A percentile compares a stretch with the other conserved stretches of the same genome.
phyloP scores from a whole-genome alignment of 1,140 invertebrate genomes.

The Saccostrea cuccullata region DNA sequence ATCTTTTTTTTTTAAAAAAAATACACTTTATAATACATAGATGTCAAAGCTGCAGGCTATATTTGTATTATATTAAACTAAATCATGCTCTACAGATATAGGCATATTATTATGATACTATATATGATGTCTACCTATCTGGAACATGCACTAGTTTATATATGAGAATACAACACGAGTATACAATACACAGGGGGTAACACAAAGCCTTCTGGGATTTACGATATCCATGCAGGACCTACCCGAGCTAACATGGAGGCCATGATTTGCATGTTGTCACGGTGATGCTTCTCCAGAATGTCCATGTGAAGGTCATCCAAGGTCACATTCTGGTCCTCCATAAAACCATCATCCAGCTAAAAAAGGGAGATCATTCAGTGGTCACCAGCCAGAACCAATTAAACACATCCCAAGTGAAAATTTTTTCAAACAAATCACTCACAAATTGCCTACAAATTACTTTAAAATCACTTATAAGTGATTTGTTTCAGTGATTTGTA shows the following conservation, averaged over 20 bases:
- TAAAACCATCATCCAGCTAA: slow-evolving; percentile 77
- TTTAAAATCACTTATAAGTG: too few relatives aligned
- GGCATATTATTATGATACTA: too few relatives aligned
- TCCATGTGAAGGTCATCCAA: slow-evolving; percentile 76
- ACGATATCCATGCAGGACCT: slow-evolving; percentile 50
- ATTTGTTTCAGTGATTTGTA: too few relatives aligned
- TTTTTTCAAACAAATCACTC: too few relatives aligned
- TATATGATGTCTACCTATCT: background rate
- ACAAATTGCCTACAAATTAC: too few relatives aligned
- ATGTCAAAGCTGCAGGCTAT: too few relatives aligned
- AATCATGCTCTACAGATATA: too few relatives aligned
- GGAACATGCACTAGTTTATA: background rate
- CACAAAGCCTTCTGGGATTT: background rate
- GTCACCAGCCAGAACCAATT: background rate
- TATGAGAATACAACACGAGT: background rate
- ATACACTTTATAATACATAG: too few relatives aligned
- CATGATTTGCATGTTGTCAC: slow-evolving; percentile 76
- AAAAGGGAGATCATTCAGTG: slow-evolving; percentile 51
- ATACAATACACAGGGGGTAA: background rate
- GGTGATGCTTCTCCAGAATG: slow-evolving; percentile 76
- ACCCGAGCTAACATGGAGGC: slow-evolving; percentile 72
- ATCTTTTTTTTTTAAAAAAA: too few relatives aligned
- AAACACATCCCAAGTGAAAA: too few relatives aligned
- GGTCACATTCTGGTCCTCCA: slow-evolving; percentile 75
- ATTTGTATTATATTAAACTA: too few relatives aligned